Conservation (phyloP, 1,140 invertebrate genomes). For the Ips typographus region DNA sequence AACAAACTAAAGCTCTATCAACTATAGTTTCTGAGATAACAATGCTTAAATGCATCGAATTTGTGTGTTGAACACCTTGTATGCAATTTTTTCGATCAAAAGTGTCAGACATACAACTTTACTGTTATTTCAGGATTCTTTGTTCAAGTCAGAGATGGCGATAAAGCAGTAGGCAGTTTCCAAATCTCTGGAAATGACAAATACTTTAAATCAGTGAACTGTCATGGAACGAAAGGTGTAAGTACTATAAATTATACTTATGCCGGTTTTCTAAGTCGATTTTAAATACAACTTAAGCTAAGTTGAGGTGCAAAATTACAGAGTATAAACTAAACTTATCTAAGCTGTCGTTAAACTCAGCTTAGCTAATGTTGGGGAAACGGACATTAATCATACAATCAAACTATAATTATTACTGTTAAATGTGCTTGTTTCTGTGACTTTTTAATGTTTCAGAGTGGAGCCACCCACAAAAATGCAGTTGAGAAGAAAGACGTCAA, state of each 20-base stretch:
- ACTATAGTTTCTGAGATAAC: no score
- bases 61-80: no score
- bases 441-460: constrained; percentile 43
- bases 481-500: constrained; percentile 46
- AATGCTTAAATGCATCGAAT: no score
- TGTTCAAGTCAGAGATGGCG: constrained; percentile 50
- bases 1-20: no score
- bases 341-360: no score
- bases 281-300: no score
- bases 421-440: constrained; percentile 1
- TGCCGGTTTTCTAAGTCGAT: no score
- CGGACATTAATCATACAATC: no score
- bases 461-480: constrained; percentile 50
- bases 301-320: no score
- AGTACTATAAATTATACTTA: constrained; percentile 23
- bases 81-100: no score
- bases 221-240: constrained; percentile 43
- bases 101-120: not conserved
- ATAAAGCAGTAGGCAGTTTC: constrained; percentile 51
- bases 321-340: no score
- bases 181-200: constrained; percentile 43
- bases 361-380: no score
- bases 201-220: constrained; percentile 46
- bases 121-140: constrained; percentile 43
- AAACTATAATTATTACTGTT: not conserved